Evolutionary conservation across 1,140 invertebrate genomes (phyloP), one percentile per base, ranked within the genome.

Genomic region (Sycobia sp.): DNA sequence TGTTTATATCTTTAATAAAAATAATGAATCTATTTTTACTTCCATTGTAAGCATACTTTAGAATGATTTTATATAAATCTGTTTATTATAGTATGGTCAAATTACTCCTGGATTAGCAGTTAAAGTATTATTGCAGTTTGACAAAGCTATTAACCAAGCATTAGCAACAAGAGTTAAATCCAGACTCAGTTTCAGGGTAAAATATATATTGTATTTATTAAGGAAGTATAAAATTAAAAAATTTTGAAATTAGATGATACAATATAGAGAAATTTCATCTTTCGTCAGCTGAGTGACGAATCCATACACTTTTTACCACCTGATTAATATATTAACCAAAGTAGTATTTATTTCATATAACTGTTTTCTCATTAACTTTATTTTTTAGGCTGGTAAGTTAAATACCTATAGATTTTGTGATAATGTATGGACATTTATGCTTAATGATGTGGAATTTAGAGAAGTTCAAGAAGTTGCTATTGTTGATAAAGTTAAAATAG

Each of bases 391-490:
- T 68, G 94, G 93, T 34, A 97, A 97, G 86, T 83, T 99, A 64
- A 97, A 97, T 75, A 99, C 97, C 0, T 99, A 99, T 80, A 87
- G 97, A 72, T 99, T 99, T 84, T 99, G 97, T 87, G 97, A 99
- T 84, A 99, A 99, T 86, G 97, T 99, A 0, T 99, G 97, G 97
- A 99, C 97, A n/a, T 98, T 99, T 76, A 93, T 99, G 85, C 84
- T 99, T 63, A 96, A 97, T 79, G 94, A 98, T 84, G 96, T 99
- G 11, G 97, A 99, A 79, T 98, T 99, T 75, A 86, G 94, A 67
- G 97, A 99, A 83, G 92, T 95, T 1, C 92, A 95, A 76, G 96
- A 98, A 77, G 87, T 97, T 59, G 91, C 94, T 11, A 92, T 92
- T 80, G 94, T 98, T 25, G 94, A 97, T 73, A 98, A 97, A 87